These are phyloP conservation scores for Lates calcarifer DNA, from an alignment of 2,113 vertebrate genomes.

Conservation along the genomic window DNA sequence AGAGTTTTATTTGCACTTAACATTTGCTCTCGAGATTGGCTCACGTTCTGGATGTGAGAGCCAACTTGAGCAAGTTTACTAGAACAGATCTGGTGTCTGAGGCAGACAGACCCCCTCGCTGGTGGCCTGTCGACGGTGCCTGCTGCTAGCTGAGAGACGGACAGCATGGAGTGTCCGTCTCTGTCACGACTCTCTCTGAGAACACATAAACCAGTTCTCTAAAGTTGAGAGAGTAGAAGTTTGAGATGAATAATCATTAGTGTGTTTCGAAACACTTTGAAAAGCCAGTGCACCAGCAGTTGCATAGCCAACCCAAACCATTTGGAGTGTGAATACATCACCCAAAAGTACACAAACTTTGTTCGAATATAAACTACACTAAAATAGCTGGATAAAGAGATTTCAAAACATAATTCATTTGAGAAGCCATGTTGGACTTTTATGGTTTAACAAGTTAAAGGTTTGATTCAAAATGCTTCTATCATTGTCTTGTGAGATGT, in stretches of 20 bases:
- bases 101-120: conserved; percentile 46
- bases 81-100: conserved; percentile 70
- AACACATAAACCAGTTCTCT: conserved; percentile 1
- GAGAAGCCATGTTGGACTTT: neutral
- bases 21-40: conserved; percentile 67
- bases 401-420: neutral
- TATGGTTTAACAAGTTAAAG: neutral
- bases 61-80: conserved; percentile 65
- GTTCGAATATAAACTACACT: neutral
- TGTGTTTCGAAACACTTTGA: conserved; percentile 3
- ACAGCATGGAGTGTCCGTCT: conserved; percentile 57
- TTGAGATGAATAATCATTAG: conserved; percentile 28
- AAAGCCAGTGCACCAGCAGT: neutral
- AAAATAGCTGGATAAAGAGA: conserved; percentile 2
- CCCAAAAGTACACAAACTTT: conserved; percentile 26
- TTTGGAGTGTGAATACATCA: conserved; percentile 24
- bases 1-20: conserved; percentile 59
- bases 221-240: conserved; percentile 24
- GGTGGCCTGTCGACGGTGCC: conserved; percentile 50
- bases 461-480: conserved; percentile 1
- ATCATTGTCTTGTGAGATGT: neutral
- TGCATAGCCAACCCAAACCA: neutral
- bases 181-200: conserved; percentile 56
- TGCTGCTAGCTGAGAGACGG: conserved; percentile 72
- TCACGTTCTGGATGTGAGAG: conserved; percentile 44